Base-by-base conservation (phyloP, 2,113 vertebrate genomes). In the Leucopternis melanops region DNA sequence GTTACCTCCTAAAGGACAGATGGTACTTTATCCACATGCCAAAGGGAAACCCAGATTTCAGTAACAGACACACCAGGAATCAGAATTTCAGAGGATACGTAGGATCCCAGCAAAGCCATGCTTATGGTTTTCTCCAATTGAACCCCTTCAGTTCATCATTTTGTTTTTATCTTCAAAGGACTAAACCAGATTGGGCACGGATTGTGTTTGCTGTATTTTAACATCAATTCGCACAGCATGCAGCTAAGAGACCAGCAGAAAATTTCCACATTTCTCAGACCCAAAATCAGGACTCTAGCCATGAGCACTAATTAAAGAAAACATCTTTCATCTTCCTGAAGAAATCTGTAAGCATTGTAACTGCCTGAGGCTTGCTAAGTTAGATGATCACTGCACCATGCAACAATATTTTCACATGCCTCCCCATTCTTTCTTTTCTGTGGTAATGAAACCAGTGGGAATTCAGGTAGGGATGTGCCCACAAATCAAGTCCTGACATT, bases 191-290 rank as follows among this genome's bases (percentile, higher is more conserved):
- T 12, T 11, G 22, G 26, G 21, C 50, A 52, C 0, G 0, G 38
- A 36, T 32, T 25, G 17, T 9, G 17, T 32, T 54, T 61, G 26
- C 40, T 72, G n/a, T 6, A 67, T 73, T 44, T 47, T 63, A 72
- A 57, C 54, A 79, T 11, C 2, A 8, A 34, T 44, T 38, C 0
- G 0, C 2, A 0, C 14, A 38, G 38, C 15, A 29, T 2, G 22
- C 34, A 44, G 52, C 14, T 31, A 27, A 58, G 19, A 62, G 19
- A n/a, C 19, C 5, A 73, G 22, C 80, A 85, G n/a, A 54, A 47
- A 69, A 84, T 23, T 38, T 59, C 27, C 36, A 66, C 14, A 0
- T 22, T 84, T 36, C 83, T 67, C n/a, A 81, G 59, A 44, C 40
- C 19, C 55, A 27, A 71, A 74, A 17, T 27, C 63, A 90, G 55